A percentile compares a stretch with the other conserved stretches of the same genome.
Conservation (phyloP, 2,113 vertebrate species). For the Casuarius casuarius region DNA sequence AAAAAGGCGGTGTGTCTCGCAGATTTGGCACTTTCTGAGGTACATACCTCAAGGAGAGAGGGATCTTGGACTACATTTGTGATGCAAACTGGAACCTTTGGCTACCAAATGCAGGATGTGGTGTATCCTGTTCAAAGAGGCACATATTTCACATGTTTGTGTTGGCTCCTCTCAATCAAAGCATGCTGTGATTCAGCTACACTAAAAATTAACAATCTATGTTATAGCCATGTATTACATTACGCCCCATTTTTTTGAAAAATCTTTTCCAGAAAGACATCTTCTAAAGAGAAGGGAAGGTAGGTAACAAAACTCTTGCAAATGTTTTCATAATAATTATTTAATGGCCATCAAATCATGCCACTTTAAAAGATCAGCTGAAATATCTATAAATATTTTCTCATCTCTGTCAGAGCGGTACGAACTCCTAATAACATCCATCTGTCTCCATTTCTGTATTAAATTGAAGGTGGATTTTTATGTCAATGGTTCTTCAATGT, state of each 20-base stretch:
- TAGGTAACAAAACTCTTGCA: constrained; percentile 35
- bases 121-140: constrained; percentile 79
- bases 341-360: not conserved
- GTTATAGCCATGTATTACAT: constrained; percentile 67
- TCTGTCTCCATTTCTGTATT: constrained; percentile 11
- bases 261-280: constrained; percentile 53
- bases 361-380: constrained; percentile 61
- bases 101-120: constrained; percentile 78
- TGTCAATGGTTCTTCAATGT: not conserved
- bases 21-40: constrained; percentile 48
- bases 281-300: constrained; percentile 30
- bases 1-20: not conserved
- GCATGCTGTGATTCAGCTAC: constrained; percentile 72
- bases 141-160: constrained; percentile 75
- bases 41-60: constrained; percentile 62
- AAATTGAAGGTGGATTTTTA: constrained; percentile 11
- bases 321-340: constrained; percentile 56
- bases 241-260: not conserved
- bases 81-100: constrained; percentile 74
- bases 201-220: constrained; percentile 76
- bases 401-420: constrained; percentile 10
- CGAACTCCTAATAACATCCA: constrained; percentile 17
- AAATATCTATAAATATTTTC: constrained; percentile 61
- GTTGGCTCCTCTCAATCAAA: constrained; percentile 75
- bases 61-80: constrained; percentile 67